Evolutionary conservation across 2,113 vertebrate genomes (phyloP), one percentile per base, ranked within the genome.

Genomic region (Dasypus novemcinctus): DNA sequence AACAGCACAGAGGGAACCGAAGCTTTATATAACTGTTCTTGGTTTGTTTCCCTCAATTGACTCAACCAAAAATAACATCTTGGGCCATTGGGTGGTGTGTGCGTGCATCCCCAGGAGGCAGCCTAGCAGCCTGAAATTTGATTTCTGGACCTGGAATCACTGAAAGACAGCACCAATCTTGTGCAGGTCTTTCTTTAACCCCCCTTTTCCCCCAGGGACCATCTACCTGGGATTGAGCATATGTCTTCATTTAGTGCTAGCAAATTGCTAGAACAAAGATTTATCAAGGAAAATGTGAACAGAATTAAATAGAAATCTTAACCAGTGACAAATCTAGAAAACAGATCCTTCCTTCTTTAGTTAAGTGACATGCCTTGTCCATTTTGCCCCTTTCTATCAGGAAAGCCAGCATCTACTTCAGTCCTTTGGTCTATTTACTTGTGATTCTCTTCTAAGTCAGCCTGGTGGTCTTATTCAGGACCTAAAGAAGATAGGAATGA

Each of bases 21-120:
- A 20, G 41, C 74, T 95, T 96, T 97, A 96, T 87, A 68, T 97
- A 97, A 95, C 94, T 96, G 89, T 90, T 92, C 90, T 49, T 93
- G 93, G 76, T 81, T 92, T 86, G 59, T 85, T 91, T 97, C 72
- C 64, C 82, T 95, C 82, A 68, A 52, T 1, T 46, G 78, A 83
- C 52, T 61, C 43, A 78, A 87, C 82, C 79, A 87, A 96, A 96
- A 97, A 94, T 86, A 91, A 96, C 91, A 87, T 29, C 33, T 49
- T 86, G 91, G 81, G 74, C 78, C 69, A 15, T 43, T 69, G 74
- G 69, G 74, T 36, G 46, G 88, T n/a, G 2, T 52, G 33, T 14
- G 10, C 61, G 18, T 29, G 41, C 20, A 29, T 46, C 69, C 79
- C 81, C 43, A 12, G 76, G 84, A 72, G 59, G 82, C n/a, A 75